Percentiles rank a stretch among this genome's conserved stretches.
phyloP scores from a whole-genome alignment of 2,797 vertebrate species.

The Bufotes viridis region DNA sequence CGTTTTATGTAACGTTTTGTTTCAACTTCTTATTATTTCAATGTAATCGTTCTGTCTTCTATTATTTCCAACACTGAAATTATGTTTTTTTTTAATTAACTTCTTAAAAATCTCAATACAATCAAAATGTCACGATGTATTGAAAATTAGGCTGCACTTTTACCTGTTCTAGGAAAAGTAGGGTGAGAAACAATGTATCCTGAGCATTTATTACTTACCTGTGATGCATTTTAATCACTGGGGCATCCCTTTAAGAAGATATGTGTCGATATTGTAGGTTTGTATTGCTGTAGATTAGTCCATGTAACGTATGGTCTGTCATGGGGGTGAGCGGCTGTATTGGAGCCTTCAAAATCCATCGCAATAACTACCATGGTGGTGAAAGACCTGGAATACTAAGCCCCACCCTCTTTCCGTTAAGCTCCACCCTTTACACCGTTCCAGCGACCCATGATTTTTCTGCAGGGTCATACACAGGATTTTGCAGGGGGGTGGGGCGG shows the following conservation, averaged over 20 bases:
- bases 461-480: no score
- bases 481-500: no score
- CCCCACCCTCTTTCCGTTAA: not conserved
- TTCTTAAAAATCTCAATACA: not conserved
- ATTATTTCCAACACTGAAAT: not conserved
- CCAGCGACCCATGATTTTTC: not conserved
- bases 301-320: not conserved
- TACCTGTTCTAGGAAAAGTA: not conserved
- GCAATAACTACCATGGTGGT: no score
- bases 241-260: not conserved
- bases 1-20: not conserved
- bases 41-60: not conserved
- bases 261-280: not conserved
- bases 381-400: not conserved
- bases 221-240: no score
- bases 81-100: not conserved
- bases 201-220: no score
- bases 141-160: no score
- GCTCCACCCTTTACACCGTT: not conserved
- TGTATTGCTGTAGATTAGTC: not conserved
- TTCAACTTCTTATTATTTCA: not conserved
- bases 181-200: no score
- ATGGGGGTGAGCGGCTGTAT: no score
- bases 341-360: no score
- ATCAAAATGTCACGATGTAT: no score